Evolutionary conservation across 2,888 invertebrate genomes (phyloP), one percentile per base, ranked within the genome.

Genomic region (Eupsilia transversa): DNA sequence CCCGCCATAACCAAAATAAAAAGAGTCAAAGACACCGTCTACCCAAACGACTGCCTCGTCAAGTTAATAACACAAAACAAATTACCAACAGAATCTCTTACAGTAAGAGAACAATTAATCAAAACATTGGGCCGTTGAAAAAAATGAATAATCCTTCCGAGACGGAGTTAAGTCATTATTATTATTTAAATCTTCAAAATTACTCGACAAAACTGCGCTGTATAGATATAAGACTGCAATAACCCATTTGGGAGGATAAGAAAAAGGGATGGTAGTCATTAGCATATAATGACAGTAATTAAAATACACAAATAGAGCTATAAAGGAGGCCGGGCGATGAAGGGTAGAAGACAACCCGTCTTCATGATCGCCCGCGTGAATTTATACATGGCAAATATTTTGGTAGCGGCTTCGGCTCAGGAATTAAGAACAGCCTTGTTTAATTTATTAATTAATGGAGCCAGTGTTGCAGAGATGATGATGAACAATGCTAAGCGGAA

Each of bases 241-340:
- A 96, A 96, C 95, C 96, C 96, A 96, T 96, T 96, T 95, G 91
- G 93, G 88, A 93, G 96, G 96, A 96, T 96, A 96, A 96, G 96
- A 96, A 96, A 96, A 96, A 96, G 96, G 96, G 96, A 96, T 96
- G 95, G 93, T 92, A 94, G 96, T 95, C 96, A 96, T 96, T 96
- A 96, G 96, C 96, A 96, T 96, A 97, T 97, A 97, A 97, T 97
- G 97, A 97, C 97, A 96, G 97, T 97, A 97, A 97, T 97, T 97
- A 97, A 97, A 97, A 97, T 97, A 97, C 97, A 97, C 97, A 97
- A 97, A 97, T 97, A 97, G 97, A 97, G 97, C 97, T 96, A 97
- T 97, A 97, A 97, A 97, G 96, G 94, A 94, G 93, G 94, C 94
- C 92, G 92, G 92, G 91, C 93, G 94, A 90, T 96, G 96, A 96